A percentile compares a stretch with the other conserved stretches of the same genome.
These are phyloP conservation scores for Mirza zaza DNA, from an alignment of 2,113 vertebrate species.

Conservation along the genomic window DNA sequence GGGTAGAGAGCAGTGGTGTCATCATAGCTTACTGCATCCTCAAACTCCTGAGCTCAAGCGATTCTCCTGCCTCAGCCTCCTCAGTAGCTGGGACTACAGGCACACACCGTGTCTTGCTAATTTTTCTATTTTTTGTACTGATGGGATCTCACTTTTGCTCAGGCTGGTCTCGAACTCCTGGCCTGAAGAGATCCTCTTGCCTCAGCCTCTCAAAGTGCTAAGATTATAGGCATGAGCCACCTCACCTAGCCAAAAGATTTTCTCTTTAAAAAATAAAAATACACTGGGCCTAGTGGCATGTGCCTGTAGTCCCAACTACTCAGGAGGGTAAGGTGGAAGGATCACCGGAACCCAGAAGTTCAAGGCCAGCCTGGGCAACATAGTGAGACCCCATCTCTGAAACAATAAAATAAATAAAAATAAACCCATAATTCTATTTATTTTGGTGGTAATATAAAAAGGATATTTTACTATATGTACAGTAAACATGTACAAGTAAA, in stretches of 20 bases:
- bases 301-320: not conserved
- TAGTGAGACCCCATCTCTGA: not conserved
- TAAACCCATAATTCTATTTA: not conserved
- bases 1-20: too few relatives aligned
- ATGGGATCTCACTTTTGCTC: too few relatives aligned
- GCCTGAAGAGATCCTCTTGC: too few relatives aligned
- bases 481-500: not conserved
- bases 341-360: not conserved
- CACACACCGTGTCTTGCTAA: too few relatives aligned
- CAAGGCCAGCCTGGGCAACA: not conserved
- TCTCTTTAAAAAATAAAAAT: not conserved
- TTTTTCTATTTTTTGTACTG: too few relatives aligned
- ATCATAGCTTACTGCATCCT: too few relatives aligned
- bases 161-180: too few relatives aligned
- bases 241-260: not conserved
- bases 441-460: slow-evolving; percentile 20
- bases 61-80: too few relatives aligned
- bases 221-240: too few relatives aligned
- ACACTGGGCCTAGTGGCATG: not conserved
- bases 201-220: too few relatives aligned
- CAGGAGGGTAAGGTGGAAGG: not conserved
- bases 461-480: not conserved
- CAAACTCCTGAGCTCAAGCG: too few relatives aligned
- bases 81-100: too few relatives aligned
- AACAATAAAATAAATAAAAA: slow-evolving; percentile 28